Evolutionary conservation across 2,113 vertebrate species (phyloP).

Genomic region (Prochilodus magdalenae): DNA sequence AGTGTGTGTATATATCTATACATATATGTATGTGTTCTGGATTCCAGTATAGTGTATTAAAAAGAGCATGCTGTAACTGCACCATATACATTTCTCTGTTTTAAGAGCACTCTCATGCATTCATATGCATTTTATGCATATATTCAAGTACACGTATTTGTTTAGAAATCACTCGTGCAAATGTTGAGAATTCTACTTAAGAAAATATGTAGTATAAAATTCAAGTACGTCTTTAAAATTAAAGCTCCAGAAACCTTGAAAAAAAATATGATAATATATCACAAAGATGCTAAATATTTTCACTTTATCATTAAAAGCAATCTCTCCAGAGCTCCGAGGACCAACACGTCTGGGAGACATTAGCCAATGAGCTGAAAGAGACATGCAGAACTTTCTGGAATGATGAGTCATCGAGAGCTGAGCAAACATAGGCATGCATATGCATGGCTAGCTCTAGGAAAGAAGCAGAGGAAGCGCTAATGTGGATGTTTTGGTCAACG

Average conservation of each 20-base stretch:
- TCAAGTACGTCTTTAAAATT: background rate
- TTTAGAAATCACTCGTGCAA: too few relatives aligned
- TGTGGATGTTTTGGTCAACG: background rate
- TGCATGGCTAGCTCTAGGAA: background rate
- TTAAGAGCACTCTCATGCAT: too few relatives aligned
- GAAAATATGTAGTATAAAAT: background rate
- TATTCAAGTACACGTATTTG: too few relatives aligned
- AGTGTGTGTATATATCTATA: too few relatives aligned
- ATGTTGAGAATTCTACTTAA: too few relatives aligned
- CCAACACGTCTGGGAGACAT: background rate
- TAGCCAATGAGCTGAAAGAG: background rate
- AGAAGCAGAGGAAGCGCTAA: background rate
- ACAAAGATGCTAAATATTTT: background rate
- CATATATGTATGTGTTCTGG: too few relatives aligned
- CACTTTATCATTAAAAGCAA: background rate
- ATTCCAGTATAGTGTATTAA: too few relatives aligned
- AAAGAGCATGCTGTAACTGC: too few relatives aligned
- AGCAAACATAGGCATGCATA: background rate
- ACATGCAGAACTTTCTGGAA: background rate
- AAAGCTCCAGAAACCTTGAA: background rate
- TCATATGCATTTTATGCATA: too few relatives aligned
- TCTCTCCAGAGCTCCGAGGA: background rate
- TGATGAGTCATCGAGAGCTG: slow-evolving; percentile 5
- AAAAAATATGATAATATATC: background rate
- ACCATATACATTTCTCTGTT: too few relatives aligned